Evolutionary conservation across 2,888 invertebrate genomes (phyloP).

Genomic region (Eucera pruinosa): DNA sequence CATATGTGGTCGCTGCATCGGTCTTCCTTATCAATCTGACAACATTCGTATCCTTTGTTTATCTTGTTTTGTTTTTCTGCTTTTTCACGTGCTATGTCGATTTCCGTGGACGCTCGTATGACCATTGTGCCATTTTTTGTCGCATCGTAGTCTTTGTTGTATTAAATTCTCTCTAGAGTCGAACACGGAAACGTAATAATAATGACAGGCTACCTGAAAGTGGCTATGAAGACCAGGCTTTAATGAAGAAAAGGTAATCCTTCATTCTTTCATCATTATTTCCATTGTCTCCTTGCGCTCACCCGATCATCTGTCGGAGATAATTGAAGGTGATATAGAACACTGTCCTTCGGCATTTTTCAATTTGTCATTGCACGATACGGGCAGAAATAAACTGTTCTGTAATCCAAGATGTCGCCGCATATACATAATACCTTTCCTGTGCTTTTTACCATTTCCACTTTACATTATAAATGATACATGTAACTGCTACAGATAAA

Average conservation of each 20-base stretch:
- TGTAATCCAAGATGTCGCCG: constrained; percentile 7
- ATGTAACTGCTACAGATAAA: too few species aligned
- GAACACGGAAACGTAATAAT: constrained; percentile 53
- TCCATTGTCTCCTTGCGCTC: constrained; percentile 43
- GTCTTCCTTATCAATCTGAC: constrained; percentile 48
- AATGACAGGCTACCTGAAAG: constrained; percentile 46
- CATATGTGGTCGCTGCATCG: constrained; percentile 30
- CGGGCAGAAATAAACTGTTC: constrained; percentile 33
- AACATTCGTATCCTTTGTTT: constrained; percentile 34
- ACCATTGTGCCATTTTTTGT: constrained; percentile 12
- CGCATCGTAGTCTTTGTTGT: constrained; percentile 12
- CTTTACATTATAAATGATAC: background rate
- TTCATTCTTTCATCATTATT: constrained; percentile 58
- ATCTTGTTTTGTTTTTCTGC: background rate
- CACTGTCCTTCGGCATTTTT: constrained; percentile 46
- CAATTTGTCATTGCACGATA: constrained; percentile 58
- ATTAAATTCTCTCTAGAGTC: constrained; percentile 16
- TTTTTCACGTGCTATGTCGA: constrained; percentile 4
- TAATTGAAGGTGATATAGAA: constrained; percentile 57
- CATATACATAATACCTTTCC: background rate
- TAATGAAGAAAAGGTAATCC: constrained; percentile 64
- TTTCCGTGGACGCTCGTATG: constrained; percentile 11
- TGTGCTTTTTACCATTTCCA: background rate
- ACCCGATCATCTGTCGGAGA: constrained; percentile 30
- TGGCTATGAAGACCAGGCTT: constrained; percentile 40